phyloP scores from a whole-genome alignment of 2,888 invertebrate species.

The Parthenolecanium corni region DNA sequence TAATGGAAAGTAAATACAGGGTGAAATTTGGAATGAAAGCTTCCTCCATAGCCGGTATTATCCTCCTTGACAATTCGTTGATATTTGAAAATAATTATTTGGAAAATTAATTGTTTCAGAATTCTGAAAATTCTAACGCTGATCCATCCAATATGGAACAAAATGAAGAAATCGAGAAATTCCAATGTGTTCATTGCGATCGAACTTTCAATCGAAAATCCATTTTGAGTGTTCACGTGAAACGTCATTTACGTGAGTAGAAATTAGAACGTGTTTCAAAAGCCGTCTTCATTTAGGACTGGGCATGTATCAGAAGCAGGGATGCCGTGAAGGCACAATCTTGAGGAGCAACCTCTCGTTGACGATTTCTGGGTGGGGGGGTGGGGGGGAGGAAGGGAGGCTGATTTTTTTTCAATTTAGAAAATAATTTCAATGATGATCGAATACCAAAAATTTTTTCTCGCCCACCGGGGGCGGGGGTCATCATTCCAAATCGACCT shows the following conservation, averaged over 20 bases:
- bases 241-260: conserved; percentile 21
- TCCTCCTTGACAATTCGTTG: not conserved
- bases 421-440: no score
- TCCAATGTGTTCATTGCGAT: conserved; percentile 22
- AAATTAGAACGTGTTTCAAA: not conserved
- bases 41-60: no score
- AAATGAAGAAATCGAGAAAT: conserved; percentile 10
- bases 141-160: conserved; percentile 1
- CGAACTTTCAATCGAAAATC: conserved; percentile 18
- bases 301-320: no score
- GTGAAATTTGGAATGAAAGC: no score
- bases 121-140: not conserved
- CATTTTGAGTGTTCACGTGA: conserved; percentile 16
- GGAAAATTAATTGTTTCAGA: not conserved
- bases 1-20: no score
- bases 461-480: not conserved
- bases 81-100: not conserved
- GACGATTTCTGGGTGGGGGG: no score
- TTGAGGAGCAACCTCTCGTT: no score
- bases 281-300: no score
- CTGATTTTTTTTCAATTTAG: no score
- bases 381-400: not conserved
- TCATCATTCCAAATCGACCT: not conserved
- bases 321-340: no score
- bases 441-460: no score